Evolutionary conservation across 2,113 vertebrate species (phyloP), one percentile per base, ranked within the genome.

Genomic region (Tragelaphus imberbis): DNA sequence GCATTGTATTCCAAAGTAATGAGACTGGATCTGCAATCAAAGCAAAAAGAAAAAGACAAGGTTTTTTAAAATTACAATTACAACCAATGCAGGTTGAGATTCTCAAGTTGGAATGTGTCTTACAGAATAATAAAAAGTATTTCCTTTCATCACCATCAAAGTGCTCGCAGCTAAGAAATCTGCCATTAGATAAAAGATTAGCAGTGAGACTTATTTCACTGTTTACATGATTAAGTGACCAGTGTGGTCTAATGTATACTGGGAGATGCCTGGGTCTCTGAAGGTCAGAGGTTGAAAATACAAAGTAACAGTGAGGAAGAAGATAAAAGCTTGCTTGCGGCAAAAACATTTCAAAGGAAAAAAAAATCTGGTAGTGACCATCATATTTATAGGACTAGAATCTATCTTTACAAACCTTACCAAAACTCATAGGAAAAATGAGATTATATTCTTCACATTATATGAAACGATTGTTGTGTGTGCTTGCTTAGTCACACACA

Each of bases 111-210:
- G 82, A 97, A 94, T 97, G 86, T 84, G 9, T 47, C 94, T 58
- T 30, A 23, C 85, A 44, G 75, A 96, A 95, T 87, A 97, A 98
- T 95, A 96, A 21, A 92, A 97, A 90, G 1, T n/a, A 96, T 94
- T 94, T 95, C 89, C 95, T 97, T 96, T 97, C 94, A 98, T 98
- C 95, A 95, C 85, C 98, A 97, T 95, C 97, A 98, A 98, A 98
- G 88, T 81, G 87, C 36, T 56, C n/a, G 49, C 23, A 80, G 82
- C 75, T 96, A 94, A 98, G 94, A 97, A 98, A 96, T 47, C 40
- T 97, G 87, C 86, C 81, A 79, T 91, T 97, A 96, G 92, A 97
- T 90, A 97, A 96, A 98, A 90, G 93, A 97, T 98, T 96, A 98
- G 58, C 55, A 79, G 84, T 88, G 84, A 96, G 92, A 96, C 91